Evolutionary conservation across 2,113 vertebrate genomes (phyloP), one percentile per base, ranked within the genome.

Genomic region (Haemorhous mexicanus): DNA sequence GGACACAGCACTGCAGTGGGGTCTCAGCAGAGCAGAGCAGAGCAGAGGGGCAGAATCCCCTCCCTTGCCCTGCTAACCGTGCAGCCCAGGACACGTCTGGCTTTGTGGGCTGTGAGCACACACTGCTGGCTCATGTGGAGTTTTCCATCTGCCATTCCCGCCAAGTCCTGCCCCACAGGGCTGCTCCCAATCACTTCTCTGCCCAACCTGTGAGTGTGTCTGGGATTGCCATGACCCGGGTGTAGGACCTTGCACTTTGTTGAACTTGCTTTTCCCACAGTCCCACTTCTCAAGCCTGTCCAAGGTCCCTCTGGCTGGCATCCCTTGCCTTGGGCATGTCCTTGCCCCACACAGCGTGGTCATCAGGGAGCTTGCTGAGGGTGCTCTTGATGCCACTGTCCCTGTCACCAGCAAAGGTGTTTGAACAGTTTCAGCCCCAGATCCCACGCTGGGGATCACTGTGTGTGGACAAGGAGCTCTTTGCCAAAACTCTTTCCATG

Each of bases 191-290:
- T 20, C 28, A 11, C 13, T 50, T 50, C 30, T 41, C 55, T 2
- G 4, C 30, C 11, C 37, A 35, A 0, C 32, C 55, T 59, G 30
- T 33, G 22, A 15, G 18, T 50, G 64, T n/a, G 44, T 20, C 55
- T 35, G 37, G 41, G 7, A 43, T 35, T n/a, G 30, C 37, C 20
- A 2, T 16, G 16, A 33, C 17, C 13, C 0, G 0, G 20, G 4
- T 37, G 33, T 44, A 26, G 32, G 26, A 37, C 32, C 32, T 26
- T 32, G 26, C 8, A 4, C 37, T 43, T 24, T 44, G 16, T 52
- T 52, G 37, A 32, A 32, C 37, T 72, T 58, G 26, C 32, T 19
- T 26, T 16, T 83, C 37, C 35, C 56, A 16, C 32, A 35, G 56
- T 9, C 6, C 26, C 10, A 8, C 26, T 35, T 61, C 24, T 12